phyloP scores from a whole-genome alignment of 1,140 invertebrate genomes.

The Danaus melanippus region DNA sequence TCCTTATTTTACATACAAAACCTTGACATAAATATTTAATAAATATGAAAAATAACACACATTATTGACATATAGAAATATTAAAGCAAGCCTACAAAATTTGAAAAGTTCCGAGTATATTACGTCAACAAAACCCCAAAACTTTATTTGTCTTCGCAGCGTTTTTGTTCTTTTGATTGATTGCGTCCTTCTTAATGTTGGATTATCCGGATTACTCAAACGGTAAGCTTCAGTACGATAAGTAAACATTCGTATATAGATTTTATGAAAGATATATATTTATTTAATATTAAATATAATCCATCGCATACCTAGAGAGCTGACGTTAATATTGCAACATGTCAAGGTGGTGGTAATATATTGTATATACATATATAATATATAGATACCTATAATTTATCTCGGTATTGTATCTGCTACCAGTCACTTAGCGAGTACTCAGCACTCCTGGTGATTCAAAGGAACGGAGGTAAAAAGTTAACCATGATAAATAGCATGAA shows the following conservation, averaged over 20 bases:
- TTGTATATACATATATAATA: background rate
- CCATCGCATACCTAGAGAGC: background rate
- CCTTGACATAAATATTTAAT: no score
- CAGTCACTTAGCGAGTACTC: no score
- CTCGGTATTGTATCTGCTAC: no score
- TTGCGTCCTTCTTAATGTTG: conserved; percentile 27
- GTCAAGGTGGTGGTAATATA: background rate
- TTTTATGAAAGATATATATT: conserved; percentile 1
- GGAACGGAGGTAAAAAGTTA: conserved; percentile 1
- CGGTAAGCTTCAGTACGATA: conserved; percentile 6
- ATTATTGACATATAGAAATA: no score
- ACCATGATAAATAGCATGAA: conserved; percentile 9
- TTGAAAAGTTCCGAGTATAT: no score
- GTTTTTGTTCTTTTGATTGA: conserved; percentile 37
- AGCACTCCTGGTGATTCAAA: no score
- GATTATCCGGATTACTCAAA: conserved; percentile 25
- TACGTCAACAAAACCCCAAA: background rate
- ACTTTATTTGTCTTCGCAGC: conserved; percentile 16
- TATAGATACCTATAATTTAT: no score
- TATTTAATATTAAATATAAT: background rate
- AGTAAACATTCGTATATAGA: conserved; percentile 1
- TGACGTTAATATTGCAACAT: conserved; percentile 1
- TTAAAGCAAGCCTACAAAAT: no score
- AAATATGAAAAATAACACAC: no score
- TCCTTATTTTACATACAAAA: no score